These are phyloP conservation scores for Arctopsyche grandis DNA, from an alignment of 1,140 invertebrate species.

Conservation along the genomic window DNA sequence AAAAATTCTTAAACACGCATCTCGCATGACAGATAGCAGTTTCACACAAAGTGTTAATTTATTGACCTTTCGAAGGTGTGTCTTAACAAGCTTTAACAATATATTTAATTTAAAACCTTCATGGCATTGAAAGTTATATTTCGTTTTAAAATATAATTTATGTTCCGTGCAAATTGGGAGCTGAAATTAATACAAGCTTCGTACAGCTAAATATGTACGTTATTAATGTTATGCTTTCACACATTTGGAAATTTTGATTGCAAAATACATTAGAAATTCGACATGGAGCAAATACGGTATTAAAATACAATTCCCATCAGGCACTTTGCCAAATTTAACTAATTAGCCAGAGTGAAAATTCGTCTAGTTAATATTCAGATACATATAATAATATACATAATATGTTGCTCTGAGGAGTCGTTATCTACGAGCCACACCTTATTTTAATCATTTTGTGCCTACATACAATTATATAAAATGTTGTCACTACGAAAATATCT, in stretches of 20 bases:
- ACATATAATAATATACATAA: too few species aligned
- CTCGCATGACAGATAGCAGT: background rate
- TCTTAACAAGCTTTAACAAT: background rate
- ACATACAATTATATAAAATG: too few species aligned
- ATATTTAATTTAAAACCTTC: background rate
- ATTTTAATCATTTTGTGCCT: background rate
- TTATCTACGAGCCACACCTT: background rate
- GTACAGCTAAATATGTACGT: too few species aligned
- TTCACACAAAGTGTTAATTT: conserved; percentile 6
- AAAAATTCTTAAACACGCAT: background rate
- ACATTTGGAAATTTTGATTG: background rate
- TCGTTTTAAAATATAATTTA: too few species aligned
- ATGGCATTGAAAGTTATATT: too few species aligned
- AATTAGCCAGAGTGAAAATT: background rate
- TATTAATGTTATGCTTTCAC: background rate
- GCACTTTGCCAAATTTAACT: background rate
- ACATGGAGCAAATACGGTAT: background rate
- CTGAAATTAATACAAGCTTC: too few species aligned
- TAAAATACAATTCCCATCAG: background rate
- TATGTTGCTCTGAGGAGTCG: background rate
- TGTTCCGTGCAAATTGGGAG: too few species aligned
- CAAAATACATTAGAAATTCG: background rate
- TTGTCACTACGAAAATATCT: too few species aligned
- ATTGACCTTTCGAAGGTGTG: background rate
- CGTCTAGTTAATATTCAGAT: background rate